Conservation (phyloP, 2,113 vertebrate genomes). For the Triplophysa tibetana region DNA sequence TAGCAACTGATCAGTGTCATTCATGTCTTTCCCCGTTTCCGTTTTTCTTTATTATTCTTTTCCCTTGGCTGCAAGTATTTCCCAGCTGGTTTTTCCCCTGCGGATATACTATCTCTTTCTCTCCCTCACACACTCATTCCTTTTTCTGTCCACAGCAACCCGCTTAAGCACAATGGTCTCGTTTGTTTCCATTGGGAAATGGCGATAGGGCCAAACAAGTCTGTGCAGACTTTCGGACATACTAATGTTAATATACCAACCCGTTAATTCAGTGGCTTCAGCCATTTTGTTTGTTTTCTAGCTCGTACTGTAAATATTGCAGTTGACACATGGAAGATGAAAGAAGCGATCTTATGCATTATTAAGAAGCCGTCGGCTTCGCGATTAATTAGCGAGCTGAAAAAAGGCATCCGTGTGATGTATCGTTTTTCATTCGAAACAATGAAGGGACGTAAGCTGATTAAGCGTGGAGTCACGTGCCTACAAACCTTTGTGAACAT, state of each 20-base stretch:
- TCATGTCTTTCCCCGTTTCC: background rate
- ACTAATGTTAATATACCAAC: slow-evolving; percentile 8
- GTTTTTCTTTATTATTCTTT: slow-evolving; percentile 27
- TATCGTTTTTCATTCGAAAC: slow-evolving; percentile 63
- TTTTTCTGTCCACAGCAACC: slow-evolving; percentile 19
- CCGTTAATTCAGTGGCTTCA: background rate
- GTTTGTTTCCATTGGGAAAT: slow-evolving; percentile 25
- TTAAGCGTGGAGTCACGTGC: slow-evolving; percentile 62
- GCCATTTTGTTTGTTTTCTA: slow-evolving; percentile 15
- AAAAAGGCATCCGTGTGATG: slow-evolving; percentile 54
- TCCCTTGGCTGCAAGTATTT: slow-evolving; percentile 36
- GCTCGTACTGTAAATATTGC: slow-evolving; percentile 5
- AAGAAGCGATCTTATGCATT: slow-evolving; percentile 37
- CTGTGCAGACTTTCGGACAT: background rate
- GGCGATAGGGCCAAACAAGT: background rate
- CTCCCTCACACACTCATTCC: background rate
- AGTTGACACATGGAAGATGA: slow-evolving; percentile 10
- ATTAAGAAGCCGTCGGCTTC: slow-evolving; percentile 57
- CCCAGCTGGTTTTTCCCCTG: slow-evolving; percentile 23
- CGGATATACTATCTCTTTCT: slow-evolving; percentile 40
- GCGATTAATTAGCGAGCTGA: slow-evolving; percentile 65
- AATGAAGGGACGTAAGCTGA: slow-evolving; percentile 57
- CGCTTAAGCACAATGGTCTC: slow-evolving; percentile 13
- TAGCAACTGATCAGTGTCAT: background rate
- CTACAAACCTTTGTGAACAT: slow-evolving; percentile 48